Conservation (phyloP, 2,113 vertebrate genomes). For the Melanocharis versteri region DNA sequence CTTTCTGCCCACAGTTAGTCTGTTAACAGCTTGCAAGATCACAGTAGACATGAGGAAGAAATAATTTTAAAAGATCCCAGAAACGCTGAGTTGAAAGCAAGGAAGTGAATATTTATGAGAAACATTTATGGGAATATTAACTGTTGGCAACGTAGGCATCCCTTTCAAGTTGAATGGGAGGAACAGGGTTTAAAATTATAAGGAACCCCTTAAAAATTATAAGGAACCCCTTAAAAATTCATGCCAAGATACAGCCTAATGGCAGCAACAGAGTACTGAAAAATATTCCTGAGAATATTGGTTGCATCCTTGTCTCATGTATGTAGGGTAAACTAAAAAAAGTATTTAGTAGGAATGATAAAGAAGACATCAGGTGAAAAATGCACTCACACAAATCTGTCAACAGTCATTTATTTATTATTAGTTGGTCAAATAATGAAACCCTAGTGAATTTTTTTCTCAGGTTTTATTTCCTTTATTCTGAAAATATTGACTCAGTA, state of each 20-base stretch:
- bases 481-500: not conserved
- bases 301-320: not conserved
- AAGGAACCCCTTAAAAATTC: conserved; percentile 4
- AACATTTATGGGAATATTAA: conserved; percentile 32
- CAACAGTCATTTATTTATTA: not conserved
- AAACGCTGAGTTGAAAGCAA: conserved; percentile 19
- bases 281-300: not conserved
- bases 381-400: not conserved
- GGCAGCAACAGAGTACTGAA: not conserved
- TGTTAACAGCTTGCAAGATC: conserved; percentile 52
- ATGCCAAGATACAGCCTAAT: not conserved
- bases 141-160: not conserved
- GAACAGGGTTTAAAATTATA: not conserved
- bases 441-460: not conserved
- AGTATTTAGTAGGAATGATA: not conserved
- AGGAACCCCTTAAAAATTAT: conserved; percentile 11
- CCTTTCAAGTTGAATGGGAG: conserved; percentile 17
- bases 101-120: conserved; percentile 24
- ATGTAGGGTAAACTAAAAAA: not conserved
- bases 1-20: conserved; percentile 22
- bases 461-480: not conserved
- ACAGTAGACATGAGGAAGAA: conserved; percentile 32
- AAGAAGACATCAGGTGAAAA: not conserved
- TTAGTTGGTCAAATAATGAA: not conserved
- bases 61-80: conserved; percentile 39